These are phyloP conservation scores for Drosophila limbata DNA, from an alignment of 2,888 invertebrate genomes.

Conservation along the genomic window DNA sequence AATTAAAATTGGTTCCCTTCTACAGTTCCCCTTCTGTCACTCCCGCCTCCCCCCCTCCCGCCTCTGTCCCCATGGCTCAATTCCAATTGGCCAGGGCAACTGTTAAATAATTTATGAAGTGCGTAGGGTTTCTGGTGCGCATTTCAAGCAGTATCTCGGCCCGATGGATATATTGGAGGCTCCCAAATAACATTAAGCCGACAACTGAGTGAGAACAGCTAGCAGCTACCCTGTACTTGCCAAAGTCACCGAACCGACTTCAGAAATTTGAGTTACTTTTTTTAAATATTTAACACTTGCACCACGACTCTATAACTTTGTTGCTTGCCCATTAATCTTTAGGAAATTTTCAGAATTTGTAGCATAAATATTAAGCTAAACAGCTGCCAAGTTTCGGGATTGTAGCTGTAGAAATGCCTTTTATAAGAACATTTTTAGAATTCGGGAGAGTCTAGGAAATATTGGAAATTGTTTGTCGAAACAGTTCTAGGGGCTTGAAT, in stretches of 20 bases:
- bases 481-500: no score
- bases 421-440: not conserved
- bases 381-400: no score
- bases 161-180: conserved; percentile 12
- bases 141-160: conserved; percentile 57
- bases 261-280: not conserved
- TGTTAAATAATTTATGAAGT: conserved; percentile 79
- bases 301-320: not conserved
- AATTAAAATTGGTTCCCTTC: conserved; percentile 73
- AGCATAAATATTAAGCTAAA: not conserved
- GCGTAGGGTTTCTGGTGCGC: conserved; percentile 73
- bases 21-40: not conserved
- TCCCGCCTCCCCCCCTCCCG: not conserved
- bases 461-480: not conserved
- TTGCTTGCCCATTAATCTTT: not conserved
- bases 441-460: not conserved
- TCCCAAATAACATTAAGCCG: not conserved
- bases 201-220: not conserved
- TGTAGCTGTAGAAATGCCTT: not conserved
- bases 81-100: conserved; percentile 57
- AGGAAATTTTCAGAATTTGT: not conserved
- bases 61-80: not conserved
- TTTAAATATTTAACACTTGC: not conserved
- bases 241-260: not conserved
- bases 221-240: conserved; percentile 7